Percentiles rank a stretch among this genome's conserved stretches.
These are phyloP conservation scores for Balanococcus diminutus DNA, from an alignment of 2,888 invertebrate genomes.

Conservation along the genomic window DNA sequence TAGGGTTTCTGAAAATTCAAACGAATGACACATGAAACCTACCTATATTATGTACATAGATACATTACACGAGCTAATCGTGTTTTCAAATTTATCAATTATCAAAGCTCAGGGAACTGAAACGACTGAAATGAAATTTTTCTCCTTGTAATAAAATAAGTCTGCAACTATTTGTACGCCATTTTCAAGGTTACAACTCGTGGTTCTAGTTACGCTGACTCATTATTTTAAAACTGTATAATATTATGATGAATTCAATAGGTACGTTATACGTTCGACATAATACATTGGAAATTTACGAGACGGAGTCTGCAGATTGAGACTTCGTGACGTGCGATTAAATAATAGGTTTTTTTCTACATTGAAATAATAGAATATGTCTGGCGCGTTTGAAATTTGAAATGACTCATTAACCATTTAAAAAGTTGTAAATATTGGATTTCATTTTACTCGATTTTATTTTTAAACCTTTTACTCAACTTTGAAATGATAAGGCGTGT, in stretches of 20 bases:
- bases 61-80: not conserved
- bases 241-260: not conserved
- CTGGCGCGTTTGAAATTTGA: not conserved
- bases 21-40: no score
- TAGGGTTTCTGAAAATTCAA: not conserved
- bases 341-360: not conserved
- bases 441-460: not conserved
- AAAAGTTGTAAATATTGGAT: not conserved
- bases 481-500: not conserved
- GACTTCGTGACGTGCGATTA: not conserved
- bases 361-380: not conserved
- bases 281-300: not conserved
- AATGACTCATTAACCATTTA: not conserved
- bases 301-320: not conserved
- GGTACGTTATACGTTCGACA: not conserved
- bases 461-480: not conserved
- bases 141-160: not conserved
- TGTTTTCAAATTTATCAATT: not conserved
- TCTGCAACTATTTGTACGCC: not conserved
- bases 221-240: no score
- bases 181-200: not conserved
- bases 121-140: not conserved
- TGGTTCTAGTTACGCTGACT: no score
- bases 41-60: no score
- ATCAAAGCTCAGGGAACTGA: not conserved